Percentiles rank a stretch among this genome's conserved stretches.
Conservation (phyloP, 2,113 vertebrate species). For the Xiphias gladius region DNA sequence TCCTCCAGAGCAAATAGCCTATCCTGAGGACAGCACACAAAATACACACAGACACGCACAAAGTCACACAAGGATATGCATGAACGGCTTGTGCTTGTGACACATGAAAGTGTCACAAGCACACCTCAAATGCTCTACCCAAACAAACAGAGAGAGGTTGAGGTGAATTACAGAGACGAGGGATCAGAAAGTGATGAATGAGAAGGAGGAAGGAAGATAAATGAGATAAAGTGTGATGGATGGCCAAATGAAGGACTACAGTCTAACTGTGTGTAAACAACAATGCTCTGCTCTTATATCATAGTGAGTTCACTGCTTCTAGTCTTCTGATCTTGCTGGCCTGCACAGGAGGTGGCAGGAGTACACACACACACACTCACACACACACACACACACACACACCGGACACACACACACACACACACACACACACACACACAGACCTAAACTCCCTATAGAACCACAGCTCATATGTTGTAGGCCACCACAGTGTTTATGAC, state of each 20-base stretch:
- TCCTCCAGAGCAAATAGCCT: conserved; percentile 89
- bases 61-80: not conserved
- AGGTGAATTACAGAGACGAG: conserved; percentile 16
- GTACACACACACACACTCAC: not conserved
- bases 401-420: conserved; percentile 10
- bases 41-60: not conserved
- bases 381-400: not conserved
- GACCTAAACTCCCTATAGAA: conserved; percentile 40
- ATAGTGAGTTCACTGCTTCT: conserved; percentile 30
- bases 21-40: conserved; percentile 78
- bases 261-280: conserved; percentile 40
- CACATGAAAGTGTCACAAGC: not conserved
- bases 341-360: conserved; percentile 30
- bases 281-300: conserved; percentile 25
- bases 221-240: conserved; percentile 68
- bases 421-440: conserved; percentile 20
- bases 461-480: conserved; percentile 34
- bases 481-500: conserved; percentile 47
- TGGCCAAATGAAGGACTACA: conserved; percentile 45
- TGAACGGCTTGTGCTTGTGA: too few relatives aligned
- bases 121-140: not conserved
- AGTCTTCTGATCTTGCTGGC: conserved; percentile 25
- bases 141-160: conserved; percentile 6
- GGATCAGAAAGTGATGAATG: conserved; percentile 61
- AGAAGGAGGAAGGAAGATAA: conserved; percentile 40